Percentiles rank a stretch among this genome's conserved stretches.
These are phyloP conservation scores for Lepus americanus DNA, from an alignment of 2,113 vertebrate genomes.

Conservation along the genomic window DNA sequence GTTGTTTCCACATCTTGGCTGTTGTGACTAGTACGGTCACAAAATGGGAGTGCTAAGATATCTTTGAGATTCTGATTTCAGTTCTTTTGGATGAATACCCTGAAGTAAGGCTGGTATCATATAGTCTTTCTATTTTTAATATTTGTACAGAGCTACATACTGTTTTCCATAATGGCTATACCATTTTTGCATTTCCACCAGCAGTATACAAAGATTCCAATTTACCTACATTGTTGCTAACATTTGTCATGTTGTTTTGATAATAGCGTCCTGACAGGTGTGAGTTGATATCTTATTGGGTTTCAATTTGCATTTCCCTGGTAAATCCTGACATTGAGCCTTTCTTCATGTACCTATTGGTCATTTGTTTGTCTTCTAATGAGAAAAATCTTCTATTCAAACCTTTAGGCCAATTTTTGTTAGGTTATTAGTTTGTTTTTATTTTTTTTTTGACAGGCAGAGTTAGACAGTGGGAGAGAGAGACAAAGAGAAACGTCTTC, in stretches of 20 bases:
- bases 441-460: no score
- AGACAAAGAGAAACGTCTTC: no score
- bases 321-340: not conserved
- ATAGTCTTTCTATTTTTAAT: not conserved
- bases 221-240: not conserved
- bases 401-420: not conserved
- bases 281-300: not conserved
- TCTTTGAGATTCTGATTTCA: not conserved
- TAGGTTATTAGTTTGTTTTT: no score
- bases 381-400: not conserved
- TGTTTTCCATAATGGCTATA: not conserved
- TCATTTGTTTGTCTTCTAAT: not conserved
- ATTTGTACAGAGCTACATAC: not conserved
- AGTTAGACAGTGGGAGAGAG: no score
- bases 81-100: not conserved
- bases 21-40: not conserved
- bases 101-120: not conserved
- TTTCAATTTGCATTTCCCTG: not conserved
- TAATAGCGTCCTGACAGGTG: not conserved
- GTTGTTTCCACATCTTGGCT: not conserved
- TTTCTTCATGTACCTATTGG: not conserved
- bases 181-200: not conserved
- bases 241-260: not conserved
- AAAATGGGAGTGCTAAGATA: not conserved
- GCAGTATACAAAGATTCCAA: not conserved